Percentiles rank a stretch among this genome's conserved stretches.
These are phyloP conservation scores for Campoletis sonorensis DNA, from an alignment of 1,140 invertebrate species.

Conservation along the genomic window DNA sequence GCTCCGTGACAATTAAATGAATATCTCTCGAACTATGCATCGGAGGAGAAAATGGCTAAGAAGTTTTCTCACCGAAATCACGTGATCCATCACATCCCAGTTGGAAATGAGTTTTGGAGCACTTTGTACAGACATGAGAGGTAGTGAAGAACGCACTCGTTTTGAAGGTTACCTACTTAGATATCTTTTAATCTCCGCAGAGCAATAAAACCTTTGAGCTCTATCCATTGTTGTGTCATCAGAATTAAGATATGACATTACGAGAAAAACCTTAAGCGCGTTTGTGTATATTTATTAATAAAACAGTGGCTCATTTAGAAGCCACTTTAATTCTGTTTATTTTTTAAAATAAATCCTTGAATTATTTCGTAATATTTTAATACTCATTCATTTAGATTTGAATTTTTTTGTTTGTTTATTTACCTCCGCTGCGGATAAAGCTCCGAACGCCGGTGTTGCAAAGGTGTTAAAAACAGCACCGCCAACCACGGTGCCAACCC, in stretches of 20 bases:
- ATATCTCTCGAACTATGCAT: too few relatives aligned
- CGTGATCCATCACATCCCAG: too few relatives aligned
- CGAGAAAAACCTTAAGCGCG: not conserved
- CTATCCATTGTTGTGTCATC: not conserved
- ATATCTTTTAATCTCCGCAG: slow-evolving; percentile 13
- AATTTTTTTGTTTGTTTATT: slow-evolving; percentile 45
- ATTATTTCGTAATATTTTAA: not conserved
- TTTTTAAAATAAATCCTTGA: not conserved
- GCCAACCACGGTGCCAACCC: slow-evolving; percentile 91
- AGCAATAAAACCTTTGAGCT: slow-evolving; percentile 17
- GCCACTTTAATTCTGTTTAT: not conserved
- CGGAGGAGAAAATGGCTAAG: too few relatives aligned
- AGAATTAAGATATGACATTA: not conserved
- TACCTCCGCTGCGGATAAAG: slow-evolving; percentile 85
- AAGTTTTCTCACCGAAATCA: too few relatives aligned
- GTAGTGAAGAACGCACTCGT: too few relatives aligned
- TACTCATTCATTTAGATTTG: not conserved
- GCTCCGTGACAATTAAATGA: too few relatives aligned
- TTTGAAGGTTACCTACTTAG: slow-evolving; percentile 34
- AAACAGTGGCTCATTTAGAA: too few relatives aligned
- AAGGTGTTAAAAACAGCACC: slow-evolving; percentile 93
- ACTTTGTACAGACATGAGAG: too few relatives aligned
- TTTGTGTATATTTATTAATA: not conserved
- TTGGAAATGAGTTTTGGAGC: too few relatives aligned
- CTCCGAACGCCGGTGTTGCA: slow-evolving; percentile 90